Base-by-base conservation (phyloP, 1,140 invertebrate species). In the Zaprionus inermis region DNA sequence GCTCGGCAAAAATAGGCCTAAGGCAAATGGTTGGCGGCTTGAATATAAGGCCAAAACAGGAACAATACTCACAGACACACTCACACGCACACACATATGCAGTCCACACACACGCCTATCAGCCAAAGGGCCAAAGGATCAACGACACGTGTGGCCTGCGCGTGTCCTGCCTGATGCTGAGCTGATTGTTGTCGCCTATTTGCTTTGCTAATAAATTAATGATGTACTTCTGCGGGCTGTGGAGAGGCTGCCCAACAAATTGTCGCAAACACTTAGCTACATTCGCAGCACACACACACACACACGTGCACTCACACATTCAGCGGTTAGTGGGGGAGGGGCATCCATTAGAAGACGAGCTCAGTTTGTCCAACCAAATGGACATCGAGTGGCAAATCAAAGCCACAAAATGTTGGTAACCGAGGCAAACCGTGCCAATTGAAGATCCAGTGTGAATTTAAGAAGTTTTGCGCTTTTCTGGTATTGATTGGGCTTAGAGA, bases 191-290 rank as follows among this genome's bases (percentile, higher is more conserved):
- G 71, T 63, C 72, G 79, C 80, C 78, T 83, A 89, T 89, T 89
- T 89, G 85, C 71, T 72, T 89, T 84, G 80, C 85, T 84, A 89
- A 89, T 89, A 89, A 89, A 89, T 89, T 89, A 89, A 90, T 89
- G 84, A 89, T 89, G 83, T 72, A 72, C 78, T 84, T 84, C 85
- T 89, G 67, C 72, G 83, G 72, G 65, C 54, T 52, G n/a, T 44
- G 70, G 46, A 69, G 67, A 74, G 74, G 59, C 55, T 56, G 56
- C 55, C 70, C 74, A 72, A 57, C 59, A 73, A 69, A 76, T 68
- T 86, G 78, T 76, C 79, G 76, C 84, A 89, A 84, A 84, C 80
- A 84, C 80, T 84, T 79, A 67, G 65, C 57, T n/a, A 59, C 49
- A 51, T 38, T 14, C 32, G 30, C 6, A 10, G 36, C 57, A 56